Percentiles rank a stretch among this genome's conserved stretches.
These are phyloP conservation scores for Electrophaes corylata DNA, from an alignment of 2,888 invertebrate genomes.

Conservation along the genomic window DNA sequence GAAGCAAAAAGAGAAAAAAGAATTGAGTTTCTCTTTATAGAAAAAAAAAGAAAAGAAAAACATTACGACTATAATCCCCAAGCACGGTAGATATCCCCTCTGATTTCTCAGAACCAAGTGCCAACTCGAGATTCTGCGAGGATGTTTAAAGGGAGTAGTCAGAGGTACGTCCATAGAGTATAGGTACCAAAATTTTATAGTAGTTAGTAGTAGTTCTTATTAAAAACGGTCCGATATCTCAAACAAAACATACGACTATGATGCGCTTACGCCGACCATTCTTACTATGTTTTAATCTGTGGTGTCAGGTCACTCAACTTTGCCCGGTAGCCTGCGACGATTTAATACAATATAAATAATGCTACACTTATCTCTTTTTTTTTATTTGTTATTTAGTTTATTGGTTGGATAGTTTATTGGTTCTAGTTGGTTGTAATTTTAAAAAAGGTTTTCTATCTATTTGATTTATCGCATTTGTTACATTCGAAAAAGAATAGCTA, in stretches of 20 bases:
- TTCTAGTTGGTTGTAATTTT: neutral
- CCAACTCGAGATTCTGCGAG: too few species aligned
- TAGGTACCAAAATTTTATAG: too few species aligned
- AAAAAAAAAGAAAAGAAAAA: too few species aligned
- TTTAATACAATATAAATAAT: conserved; percentile 67
- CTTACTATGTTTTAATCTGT: conserved; percentile 18
- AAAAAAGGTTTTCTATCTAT: neutral
- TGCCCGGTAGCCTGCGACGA: conserved; percentile 65
- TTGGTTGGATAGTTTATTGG: conserved; percentile 34
- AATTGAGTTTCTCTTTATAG: too few species aligned
- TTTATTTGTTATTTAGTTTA: conserved; percentile 42
- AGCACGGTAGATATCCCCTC: too few species aligned
- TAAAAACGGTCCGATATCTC: conserved; percentile 12
- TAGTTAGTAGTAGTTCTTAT: too few species aligned
- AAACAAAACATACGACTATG: conserved; percentile 39
- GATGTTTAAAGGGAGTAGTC: too few species aligned
- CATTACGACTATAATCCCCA: too few species aligned
- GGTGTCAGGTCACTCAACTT: conserved; percentile 45
- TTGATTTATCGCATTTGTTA: neutral
- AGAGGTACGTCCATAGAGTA: too few species aligned
- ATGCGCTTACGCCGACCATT: conserved; percentile 56
- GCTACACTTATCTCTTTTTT: conserved; percentile 50
- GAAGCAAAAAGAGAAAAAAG: too few species aligned
- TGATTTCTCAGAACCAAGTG: too few species aligned
- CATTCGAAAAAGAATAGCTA: neutral